Evolutionary conservation across 2,888 invertebrate species (phyloP).

Genomic region (Cryptus armator): DNA sequence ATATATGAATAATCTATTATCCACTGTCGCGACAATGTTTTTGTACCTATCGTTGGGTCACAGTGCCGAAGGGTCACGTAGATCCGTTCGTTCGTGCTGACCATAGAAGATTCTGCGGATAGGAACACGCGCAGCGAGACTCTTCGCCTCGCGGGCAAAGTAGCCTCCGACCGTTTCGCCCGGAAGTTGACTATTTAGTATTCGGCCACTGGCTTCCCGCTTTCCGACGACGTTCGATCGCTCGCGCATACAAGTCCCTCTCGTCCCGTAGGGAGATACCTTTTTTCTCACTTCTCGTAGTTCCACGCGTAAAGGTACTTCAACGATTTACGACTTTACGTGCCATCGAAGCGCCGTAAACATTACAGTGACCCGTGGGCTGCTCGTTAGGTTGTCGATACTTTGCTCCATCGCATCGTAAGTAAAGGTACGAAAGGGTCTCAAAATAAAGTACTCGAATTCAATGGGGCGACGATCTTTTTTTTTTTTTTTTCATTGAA

Average conservation of each 20-base stretch:
- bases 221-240: slow-evolving; percentile 72
- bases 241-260: slow-evolving; percentile 60
- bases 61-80: slow-evolving; percentile 54
- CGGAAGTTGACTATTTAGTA: slow-evolving; percentile 72
- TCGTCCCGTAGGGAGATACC: slow-evolving; percentile 4
- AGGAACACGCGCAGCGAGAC: slow-evolving; percentile 30
- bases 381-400: neutral
- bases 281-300: slow-evolving; percentile 22
- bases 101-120: slow-evolving; percentile 69
- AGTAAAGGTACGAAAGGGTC: neutral
- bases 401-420: neutral
- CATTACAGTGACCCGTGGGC: slow-evolving; percentile 10
- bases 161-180: slow-evolving; percentile 47
- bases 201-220: slow-evolving; percentile 69
- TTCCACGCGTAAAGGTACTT: slow-evolving; percentile 35
- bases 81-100: slow-evolving; percentile 47
- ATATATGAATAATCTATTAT: slow-evolving; percentile 49
- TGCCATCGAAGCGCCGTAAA: slow-evolving; percentile 57
- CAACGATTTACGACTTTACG: slow-evolving; percentile 64
- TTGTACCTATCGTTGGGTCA: slow-evolving; percentile 47
- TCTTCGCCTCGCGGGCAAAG: slow-evolving; percentile 13
- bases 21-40: slow-evolving; percentile 29
- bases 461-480: neutral
- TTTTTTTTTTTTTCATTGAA: neutral
- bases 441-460: neutral